phyloP scores from a whole-genome alignment of 1,140 invertebrate genomes.

The Lycorma delicatula region DNA sequence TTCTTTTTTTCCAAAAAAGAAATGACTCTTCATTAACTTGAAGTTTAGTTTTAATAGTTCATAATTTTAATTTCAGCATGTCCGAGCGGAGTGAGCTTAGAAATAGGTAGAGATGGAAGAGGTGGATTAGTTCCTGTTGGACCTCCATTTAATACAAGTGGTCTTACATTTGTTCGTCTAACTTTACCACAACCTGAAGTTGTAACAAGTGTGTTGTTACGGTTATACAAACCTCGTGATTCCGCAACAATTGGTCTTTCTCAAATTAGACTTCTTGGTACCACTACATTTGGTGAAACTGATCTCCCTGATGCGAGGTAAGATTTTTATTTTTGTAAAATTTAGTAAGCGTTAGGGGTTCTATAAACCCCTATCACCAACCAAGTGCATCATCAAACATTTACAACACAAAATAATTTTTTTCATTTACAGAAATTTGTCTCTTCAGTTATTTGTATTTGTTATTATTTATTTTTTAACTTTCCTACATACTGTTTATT shows the following conservation, averaged over 20 bases:
- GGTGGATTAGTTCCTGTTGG: conserved; percentile 51
- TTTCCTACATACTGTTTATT: no score
- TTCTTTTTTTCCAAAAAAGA: no score
- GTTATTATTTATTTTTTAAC: no score
- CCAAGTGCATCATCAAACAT: no score
- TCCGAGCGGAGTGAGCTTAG: conserved; percentile 80
- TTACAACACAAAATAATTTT: no score
- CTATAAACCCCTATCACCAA: no score
- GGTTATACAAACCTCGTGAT: conserved; percentile 74
- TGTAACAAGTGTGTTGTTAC: conserved; percentile 34
- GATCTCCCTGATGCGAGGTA: conserved; percentile 21
- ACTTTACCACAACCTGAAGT: conserved; percentile 73
- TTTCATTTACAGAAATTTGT: no score
- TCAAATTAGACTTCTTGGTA: conserved; percentile 76
- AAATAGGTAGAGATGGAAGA: conserved; percentile 52
- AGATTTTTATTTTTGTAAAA: no score
- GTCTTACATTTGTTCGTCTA: conserved; percentile 75
- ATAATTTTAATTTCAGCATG: conserved; percentile 57
- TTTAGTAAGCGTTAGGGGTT: no score
- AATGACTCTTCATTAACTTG: no score
- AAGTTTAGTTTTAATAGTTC: no score
- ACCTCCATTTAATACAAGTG: conserved; percentile 67
- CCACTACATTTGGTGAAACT: conserved; percentile 59
- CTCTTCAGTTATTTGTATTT: no score
- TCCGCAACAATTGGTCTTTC: conserved; percentile 79